Conservation (phyloP, 2,888 invertebrate species). For the Eilema caniola region DNA sequence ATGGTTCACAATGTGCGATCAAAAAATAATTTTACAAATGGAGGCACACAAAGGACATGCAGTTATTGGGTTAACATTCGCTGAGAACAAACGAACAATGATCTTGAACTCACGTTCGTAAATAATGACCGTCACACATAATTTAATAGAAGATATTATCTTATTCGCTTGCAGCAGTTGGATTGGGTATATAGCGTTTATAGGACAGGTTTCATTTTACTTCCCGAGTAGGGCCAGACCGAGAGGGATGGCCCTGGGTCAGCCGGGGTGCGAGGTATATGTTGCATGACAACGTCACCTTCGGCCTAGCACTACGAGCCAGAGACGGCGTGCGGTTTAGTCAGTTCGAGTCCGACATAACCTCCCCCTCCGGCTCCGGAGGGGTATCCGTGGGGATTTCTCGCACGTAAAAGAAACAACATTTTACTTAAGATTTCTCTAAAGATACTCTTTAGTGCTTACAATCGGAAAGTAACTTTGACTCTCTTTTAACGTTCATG, state of each 20-base stretch:
- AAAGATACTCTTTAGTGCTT: background rate
- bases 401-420: too few species aligned
- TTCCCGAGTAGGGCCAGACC: too few species aligned
- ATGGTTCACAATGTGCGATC: background rate
- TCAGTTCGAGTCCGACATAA: too few species aligned
- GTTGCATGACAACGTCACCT: too few species aligned
- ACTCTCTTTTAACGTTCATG: background rate
- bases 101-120: slow-evolving; percentile 42
- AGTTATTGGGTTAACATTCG: slow-evolving; percentile 31
- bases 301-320: too few species aligned
- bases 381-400: too few species aligned
- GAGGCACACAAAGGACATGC: slow-evolving; percentile 31
- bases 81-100: slow-evolving; percentile 44
- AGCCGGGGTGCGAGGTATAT: too few species aligned
- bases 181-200: too few species aligned
- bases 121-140: slow-evolving; percentile 4
- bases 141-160: slow-evolving; percentile 10
- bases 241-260: too few species aligned
- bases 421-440: slow-evolving; percentile 2
- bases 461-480: background rate
- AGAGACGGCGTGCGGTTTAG: too few species aligned
- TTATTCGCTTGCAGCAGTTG: background rate
- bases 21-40: slow-evolving; percentile 18
- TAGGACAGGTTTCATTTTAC: background rate
- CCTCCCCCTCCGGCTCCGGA: too few species aligned